Evolutionary conservation across 2,888 invertebrate species (phyloP), one percentile per base, ranked within the genome.

Genomic region (Lithosia quadra): DNA sequence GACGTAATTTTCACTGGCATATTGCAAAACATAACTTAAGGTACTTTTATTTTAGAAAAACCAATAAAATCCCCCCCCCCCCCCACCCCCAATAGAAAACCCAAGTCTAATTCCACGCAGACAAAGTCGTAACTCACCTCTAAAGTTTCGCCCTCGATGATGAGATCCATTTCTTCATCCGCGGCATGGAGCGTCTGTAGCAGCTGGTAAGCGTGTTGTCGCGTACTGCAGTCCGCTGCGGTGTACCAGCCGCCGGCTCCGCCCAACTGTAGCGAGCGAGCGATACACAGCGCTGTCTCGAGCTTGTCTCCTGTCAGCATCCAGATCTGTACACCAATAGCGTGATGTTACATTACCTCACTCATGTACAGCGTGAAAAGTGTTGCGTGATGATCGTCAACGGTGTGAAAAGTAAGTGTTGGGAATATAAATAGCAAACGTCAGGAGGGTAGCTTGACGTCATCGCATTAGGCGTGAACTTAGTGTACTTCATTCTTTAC

Each of bases 251-350:
- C 75, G 7, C 79, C 59, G 58, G 90, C 90, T 24, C 92, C 92
- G 74, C 95, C 93, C 67, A 99, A 95, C 80, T 98, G 97, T 7
- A 99, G 98, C 84, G 99, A 99, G 89, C 99, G 99, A 1, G 99
- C 99, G 85, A 99, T 99, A 90, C 99, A 99, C 36, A 98, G 98
- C 0, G 99, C 99, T 0, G 99, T 99, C 95, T 99, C 99, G 75
- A 99, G 89, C 92, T 99, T 99, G 89, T 99, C 99, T 11, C 99
- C 99, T 0, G 99, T 99, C 71, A 99, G 88, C 96, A 99, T 98
- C 99, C 99, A 99, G 71, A 98, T 97, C 95, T 97, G 97, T 2
- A 55, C 13, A 18, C 15, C 18, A 7, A 15, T 49, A 15, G 18
- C 4, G 13, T 1, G 55, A 13, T 13, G 21, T 7, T 34, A 4